A percentile compares a stretch with the other conserved stretches of the same genome.
Evolutionary conservation across 2,113 vertebrate species (phyloP).

Genomic region (Melospiza melodia): DNA sequence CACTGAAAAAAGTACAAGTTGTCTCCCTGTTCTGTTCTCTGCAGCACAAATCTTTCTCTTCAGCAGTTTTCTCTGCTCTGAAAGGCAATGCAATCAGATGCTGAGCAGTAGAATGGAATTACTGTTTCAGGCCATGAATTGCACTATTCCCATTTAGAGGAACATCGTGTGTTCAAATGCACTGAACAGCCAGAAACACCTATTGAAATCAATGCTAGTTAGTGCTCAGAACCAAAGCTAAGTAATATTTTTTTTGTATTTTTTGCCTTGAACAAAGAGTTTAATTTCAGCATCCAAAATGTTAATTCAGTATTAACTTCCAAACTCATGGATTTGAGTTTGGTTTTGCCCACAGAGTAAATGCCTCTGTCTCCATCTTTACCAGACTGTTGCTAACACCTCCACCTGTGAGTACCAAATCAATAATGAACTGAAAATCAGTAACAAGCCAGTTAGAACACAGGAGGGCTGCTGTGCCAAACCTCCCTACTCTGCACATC

Average conservation of each 20-base stretch:
- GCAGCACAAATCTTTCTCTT: slow-evolving; percentile 6
- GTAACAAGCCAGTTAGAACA: background rate
- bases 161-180: background rate
- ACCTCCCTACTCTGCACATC: background rate
- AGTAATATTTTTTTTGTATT: background rate
- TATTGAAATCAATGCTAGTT: background rate
- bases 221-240: background rate
- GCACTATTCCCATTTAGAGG: background rate
- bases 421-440: background rate
- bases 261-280: background rate
- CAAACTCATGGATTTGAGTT: background rate
- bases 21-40: background rate
- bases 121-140: background rate
- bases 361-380: background rate
- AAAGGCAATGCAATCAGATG: slow-evolving; percentile 16
- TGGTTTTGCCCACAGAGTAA: background rate
- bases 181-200: background rate
- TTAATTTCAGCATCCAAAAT: background rate
- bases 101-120: background rate
- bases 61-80: background rate
- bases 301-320: background rate
- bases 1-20: slow-evolving; percentile 5
- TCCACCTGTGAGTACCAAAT: background rate
- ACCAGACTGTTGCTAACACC: background rate
- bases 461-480: background rate